Percentiles rank a stretch among this genome's conserved stretches.
phyloP scores from a whole-genome alignment of 1,140 invertebrate species.

The Temnothorax longispinosus region DNA sequence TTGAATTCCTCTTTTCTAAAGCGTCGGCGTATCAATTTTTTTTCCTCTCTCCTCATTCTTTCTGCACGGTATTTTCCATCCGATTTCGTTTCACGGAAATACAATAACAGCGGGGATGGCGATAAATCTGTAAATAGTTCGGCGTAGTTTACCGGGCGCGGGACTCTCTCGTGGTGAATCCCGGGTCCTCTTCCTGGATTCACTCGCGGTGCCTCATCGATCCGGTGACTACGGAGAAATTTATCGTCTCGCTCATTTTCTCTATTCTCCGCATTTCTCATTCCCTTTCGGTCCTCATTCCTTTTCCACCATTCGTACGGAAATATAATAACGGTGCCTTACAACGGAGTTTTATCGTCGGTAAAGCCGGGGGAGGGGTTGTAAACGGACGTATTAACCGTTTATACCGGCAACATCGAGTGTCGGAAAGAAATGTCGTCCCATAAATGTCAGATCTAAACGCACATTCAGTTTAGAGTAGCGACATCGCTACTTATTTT shows the following conservation, averaged over 20 bases:
- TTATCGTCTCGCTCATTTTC: constrained; percentile 58
- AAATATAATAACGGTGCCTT: constrained; percentile 51
- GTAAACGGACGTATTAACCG: constrained; percentile 63
- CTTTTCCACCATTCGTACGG: constrained; percentile 5
- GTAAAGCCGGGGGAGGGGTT: constrained; percentile 36
- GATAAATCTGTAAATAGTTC: constrained; percentile 60
- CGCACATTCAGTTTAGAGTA: constrained; percentile 58
- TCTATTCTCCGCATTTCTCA: constrained; percentile 51
- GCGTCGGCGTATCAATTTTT: background rate
- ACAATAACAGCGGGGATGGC: constrained; percentile 48
- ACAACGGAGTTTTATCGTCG: constrained; percentile 48
- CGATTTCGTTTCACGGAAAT: constrained; percentile 48
- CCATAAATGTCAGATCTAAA: constrained; percentile 61
- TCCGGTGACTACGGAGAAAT: constrained; percentile 34
- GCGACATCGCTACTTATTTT: constrained; percentile 43
- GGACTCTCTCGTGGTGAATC: constrained; percentile 41
- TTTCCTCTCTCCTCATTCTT: background rate
- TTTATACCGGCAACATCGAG: constrained; percentile 60
- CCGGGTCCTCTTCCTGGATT: constrained; percentile 26
- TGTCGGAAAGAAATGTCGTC: constrained; percentile 51
- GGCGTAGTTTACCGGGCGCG: constrained; percentile 45
- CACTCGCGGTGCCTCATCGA: constrained; percentile 33
- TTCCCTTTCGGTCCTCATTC: background rate
- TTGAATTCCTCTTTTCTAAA: background rate
- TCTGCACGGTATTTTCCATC: constrained; percentile 49